Percentiles rank a stretch among this genome's conserved stretches.
phyloP scores from a whole-genome alignment of 2,888 invertebrate species.

The Caenorhabditis plicata region DNA sequence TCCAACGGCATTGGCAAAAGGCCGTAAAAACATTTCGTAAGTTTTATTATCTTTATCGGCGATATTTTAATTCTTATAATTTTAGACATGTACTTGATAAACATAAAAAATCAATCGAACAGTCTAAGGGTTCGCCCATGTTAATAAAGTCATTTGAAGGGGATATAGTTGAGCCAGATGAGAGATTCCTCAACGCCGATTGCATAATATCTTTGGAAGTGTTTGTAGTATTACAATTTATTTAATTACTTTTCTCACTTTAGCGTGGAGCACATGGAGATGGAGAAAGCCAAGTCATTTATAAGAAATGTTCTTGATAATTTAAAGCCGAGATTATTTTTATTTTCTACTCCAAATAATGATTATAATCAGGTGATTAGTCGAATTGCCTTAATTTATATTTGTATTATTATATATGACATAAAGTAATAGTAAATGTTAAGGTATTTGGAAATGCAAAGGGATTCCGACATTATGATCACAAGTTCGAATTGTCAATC shows the following conservation, averaged over 20 bases:
- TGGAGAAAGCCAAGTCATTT: slow-evolving; percentile 58
- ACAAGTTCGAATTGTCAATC: slow-evolving; percentile 68
- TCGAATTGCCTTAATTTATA: too few species aligned
- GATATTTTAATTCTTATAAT: slow-evolving; percentile 1
- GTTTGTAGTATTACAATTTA: slow-evolving; percentile 15
- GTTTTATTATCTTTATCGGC: slow-evolving; percentile 1
- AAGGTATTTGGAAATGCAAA: slow-evolving; percentile 24
- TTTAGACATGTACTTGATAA: slow-evolving; percentile 13
- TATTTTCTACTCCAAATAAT: slow-evolving; percentile 68
- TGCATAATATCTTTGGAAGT: slow-evolving; percentile 44
- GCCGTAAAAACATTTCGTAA: slow-evolving; percentile 20
- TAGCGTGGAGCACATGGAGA: slow-evolving; percentile 67
- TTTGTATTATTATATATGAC: neutral
- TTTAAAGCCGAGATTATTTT: slow-evolving; percentile 63
- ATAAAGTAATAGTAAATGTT: neutral
- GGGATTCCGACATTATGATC: slow-evolving; percentile 67
- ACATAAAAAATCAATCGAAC: neutral
- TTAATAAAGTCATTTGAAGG: slow-evolving; percentile 24
- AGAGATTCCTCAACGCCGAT: slow-evolving; percentile 30
- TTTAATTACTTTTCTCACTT: slow-evolving; percentile 1
- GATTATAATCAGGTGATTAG: slow-evolving; percentile 66
- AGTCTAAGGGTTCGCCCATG: slow-evolving; percentile 19
- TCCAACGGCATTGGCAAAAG: slow-evolving; percentile 18
- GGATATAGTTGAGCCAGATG: slow-evolving; percentile 30
- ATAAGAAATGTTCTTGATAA: slow-evolving; percentile 62